Evolutionary conservation across 2,113 vertebrate genomes (phyloP).

Genomic region (Ochotona curzoniae): DNA sequence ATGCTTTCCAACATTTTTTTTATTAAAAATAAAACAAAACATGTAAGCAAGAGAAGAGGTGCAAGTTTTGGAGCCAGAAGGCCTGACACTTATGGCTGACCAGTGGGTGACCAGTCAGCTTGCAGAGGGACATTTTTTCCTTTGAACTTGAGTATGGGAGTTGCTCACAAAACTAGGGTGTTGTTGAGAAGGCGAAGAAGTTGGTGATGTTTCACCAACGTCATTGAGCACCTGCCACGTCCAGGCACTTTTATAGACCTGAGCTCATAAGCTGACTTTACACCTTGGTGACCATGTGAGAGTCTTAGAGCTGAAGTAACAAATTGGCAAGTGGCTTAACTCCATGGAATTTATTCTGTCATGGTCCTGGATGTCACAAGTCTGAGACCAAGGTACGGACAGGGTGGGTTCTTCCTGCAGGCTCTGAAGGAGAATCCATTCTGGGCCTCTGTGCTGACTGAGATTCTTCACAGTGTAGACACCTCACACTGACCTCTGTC

Average conservation of each 20-base stretch:
- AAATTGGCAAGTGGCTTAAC: background rate
- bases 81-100: background rate
- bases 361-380: background rate
- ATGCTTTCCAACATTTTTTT: no score
- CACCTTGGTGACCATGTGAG: background rate
- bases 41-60: background rate
- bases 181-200: background rate
- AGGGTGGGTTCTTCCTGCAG: background rate
- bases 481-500: background rate
- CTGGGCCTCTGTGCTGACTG: background rate
- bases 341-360: background rate
- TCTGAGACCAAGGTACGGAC: background rate
- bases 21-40: no score
- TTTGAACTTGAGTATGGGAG: background rate
- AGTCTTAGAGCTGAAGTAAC: background rate
- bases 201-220: background rate
- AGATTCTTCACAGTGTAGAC: background rate
- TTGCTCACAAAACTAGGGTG: background rate
- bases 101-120: background rate
- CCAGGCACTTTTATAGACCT: background rate
- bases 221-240: background rate
- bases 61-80: background rate
- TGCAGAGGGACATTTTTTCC: background rate
- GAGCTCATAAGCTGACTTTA: background rate
- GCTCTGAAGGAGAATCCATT: background rate